These are phyloP conservation scores for Pollenia amentaria DNA, from an alignment of 2,888 invertebrate species.

Conservation along the genomic window DNA sequence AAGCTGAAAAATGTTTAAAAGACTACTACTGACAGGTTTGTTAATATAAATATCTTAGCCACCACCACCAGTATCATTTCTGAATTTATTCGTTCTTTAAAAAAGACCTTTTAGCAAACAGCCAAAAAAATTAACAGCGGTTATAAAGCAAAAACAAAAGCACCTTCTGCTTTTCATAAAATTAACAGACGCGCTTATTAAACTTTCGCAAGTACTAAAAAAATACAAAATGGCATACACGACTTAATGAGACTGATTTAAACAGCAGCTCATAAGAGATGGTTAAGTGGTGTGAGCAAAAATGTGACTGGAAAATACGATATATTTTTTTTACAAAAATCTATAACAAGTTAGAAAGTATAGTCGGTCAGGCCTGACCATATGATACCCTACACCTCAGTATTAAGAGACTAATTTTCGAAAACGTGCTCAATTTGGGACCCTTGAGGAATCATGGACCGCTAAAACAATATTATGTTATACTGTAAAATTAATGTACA, in stretches of 20 bases:
- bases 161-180: slow-evolving; percentile 67
- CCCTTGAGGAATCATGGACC: too few relatives aligned
- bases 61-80: slow-evolving; percentile 7
- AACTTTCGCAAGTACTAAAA: slow-evolving; percentile 35
- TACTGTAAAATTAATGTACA: too few relatives aligned
- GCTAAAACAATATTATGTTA: too few relatives aligned
- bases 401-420: too few relatives aligned
- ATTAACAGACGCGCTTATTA: slow-evolving; percentile 70
- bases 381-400: too few relatives aligned
- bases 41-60: not conserved
- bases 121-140: slow-evolving; percentile 79
- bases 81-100: slow-evolving; percentile 2
- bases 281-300: not conserved
- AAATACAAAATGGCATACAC: slow-evolving; percentile 6
- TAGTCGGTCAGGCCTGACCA: too few relatives aligned
- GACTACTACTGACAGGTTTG: not conserved
- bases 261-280: slow-evolving; percentile 20
- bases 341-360: too few relatives aligned
- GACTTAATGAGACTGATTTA: slow-evolving; percentile 27
- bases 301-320: not conserved
- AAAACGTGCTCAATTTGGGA: too few relatives aligned
- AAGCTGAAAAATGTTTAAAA: slow-evolving; percentile 5
- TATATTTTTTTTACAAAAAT: not conserved
- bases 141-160: slow-evolving; percentile 76
- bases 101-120: slow-evolving; percentile 1